Evolutionary conservation across 2,888 invertebrate genomes (phyloP).

Genomic region (Resseliella maxima): DNA sequence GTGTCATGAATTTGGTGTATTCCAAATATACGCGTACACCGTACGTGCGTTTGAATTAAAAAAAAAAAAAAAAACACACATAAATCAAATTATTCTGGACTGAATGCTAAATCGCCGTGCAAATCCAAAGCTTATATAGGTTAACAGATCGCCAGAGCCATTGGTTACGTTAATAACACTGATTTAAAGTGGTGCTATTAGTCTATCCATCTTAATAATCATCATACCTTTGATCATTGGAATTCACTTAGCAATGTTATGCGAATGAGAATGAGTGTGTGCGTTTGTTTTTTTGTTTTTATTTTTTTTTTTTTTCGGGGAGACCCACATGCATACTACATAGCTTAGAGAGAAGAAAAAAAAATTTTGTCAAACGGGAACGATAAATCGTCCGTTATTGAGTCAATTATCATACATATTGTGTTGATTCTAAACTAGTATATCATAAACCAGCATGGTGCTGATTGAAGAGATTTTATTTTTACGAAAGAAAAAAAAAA

Average conservation of each 20-base stretch:
- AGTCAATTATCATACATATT: too few relatives aligned
- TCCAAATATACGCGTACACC: background rate
- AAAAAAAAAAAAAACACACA: too few relatives aligned
- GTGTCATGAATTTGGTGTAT: conserved; percentile 2
- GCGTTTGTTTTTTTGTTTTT: too few relatives aligned
- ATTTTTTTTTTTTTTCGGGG: too few relatives aligned
- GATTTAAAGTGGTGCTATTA: background rate
- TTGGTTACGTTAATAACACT: background rate
- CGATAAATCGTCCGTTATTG: too few relatives aligned
- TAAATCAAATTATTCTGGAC: background rate
- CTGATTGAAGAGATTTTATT: too few relatives aligned
- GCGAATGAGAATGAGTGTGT: background rate
- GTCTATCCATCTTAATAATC: background rate
- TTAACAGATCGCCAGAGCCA: background rate
- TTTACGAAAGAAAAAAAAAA: too few relatives aligned
- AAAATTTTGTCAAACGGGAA: too few relatives aligned
- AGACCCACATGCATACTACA: too few relatives aligned
- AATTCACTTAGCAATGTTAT: background rate
- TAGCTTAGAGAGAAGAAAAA: too few relatives aligned
- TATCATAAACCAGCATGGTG: too few relatives aligned
- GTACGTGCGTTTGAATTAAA: conserved; percentile 1
- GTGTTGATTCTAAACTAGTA: too few relatives aligned
- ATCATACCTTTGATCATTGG: background rate
- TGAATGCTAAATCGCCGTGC: conserved; percentile 6
- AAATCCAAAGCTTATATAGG: background rate